Conservation (phyloP, 2,888 invertebrate genomes). For the Eristalinus sepulchralis region DNA sequence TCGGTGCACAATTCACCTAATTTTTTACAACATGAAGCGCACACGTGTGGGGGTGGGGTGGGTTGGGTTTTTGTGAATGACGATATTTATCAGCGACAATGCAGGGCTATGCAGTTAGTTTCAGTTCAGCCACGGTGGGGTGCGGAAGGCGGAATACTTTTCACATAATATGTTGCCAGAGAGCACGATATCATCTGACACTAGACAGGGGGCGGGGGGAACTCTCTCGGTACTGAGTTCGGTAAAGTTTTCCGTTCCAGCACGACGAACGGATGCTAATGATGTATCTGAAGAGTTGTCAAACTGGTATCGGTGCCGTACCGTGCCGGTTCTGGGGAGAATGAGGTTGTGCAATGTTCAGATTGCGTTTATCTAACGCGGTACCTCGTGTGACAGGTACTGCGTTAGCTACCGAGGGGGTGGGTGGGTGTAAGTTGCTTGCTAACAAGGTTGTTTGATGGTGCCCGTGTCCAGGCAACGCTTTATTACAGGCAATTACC, state of each 20-base stretch:
- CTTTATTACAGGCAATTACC: neutral
- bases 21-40: neutral
- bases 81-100: neutral
- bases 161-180: neutral
- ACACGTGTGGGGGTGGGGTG: too few species aligned
- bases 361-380: neutral
- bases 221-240: neutral
- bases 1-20: neutral
- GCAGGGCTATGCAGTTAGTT: neutral
- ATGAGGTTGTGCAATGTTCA: neutral
- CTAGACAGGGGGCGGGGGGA: neutral
- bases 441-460: neutral
- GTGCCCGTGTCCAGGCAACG: neutral
- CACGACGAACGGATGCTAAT: neutral
- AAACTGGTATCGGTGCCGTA: conserved; percentile 1
- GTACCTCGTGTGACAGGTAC: neutral
- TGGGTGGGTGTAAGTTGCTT: neutral
- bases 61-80: neutral
- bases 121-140: neutral
- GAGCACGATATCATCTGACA: neutral
- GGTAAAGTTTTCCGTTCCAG: conserved; percentile 7
- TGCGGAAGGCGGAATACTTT: neutral
- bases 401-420: neutral
- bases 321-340: neutral
- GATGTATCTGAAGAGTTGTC: conserved; percentile 21